Evolutionary conservation across 2,888 invertebrate species (phyloP), one percentile per base, ranked within the genome.

Genomic region (Polymixis flavicincta): DNA sequence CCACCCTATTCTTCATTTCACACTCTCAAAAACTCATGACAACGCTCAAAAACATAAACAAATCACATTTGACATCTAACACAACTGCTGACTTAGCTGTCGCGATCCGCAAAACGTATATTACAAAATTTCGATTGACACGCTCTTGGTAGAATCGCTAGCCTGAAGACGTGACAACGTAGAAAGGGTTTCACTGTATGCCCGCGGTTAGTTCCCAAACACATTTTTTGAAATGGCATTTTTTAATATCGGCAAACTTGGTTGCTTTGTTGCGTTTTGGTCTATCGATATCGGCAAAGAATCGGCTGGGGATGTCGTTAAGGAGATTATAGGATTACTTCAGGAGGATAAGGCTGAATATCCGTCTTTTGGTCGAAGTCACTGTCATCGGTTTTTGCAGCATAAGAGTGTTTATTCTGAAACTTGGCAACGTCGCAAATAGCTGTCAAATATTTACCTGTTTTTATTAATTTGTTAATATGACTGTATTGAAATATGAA

Each of bases 111-210:
- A 32, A 57, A 32, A n/a, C 63, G 42, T 54, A 48, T 42, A 37
- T 52, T 42, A 67, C 32, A 22, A 45, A 45, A 77, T 72, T 59
- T 55, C 37, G 14, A 68, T 45, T 68, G 74, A 37, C 77, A 72
- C 64, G 50, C 32, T 63, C 13, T 50, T 25, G 25, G 82, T 57
- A 69, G 55, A 64, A 32, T 45, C 32, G 48, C 14, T 42, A 52
- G 42, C 67, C 52, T 70, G 52, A 68, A 60, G n/a, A 61, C 45
- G 50, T 57, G 37, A 48, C 45, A 32, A 17, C 22, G 19, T 25
- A 71, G 64, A 84, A 65, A 71, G 63, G 65, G 6, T 75, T 84
- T 9, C 60, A 19, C 17, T 65, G 68, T 61, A 61, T 54, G 48
- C 67, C 66, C n/a, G 63, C 60, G 80, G 80, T 45, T 68, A 68